Conservation (phyloP, 2,113 vertebrate genomes). For the Trachemys scripta region DNA sequence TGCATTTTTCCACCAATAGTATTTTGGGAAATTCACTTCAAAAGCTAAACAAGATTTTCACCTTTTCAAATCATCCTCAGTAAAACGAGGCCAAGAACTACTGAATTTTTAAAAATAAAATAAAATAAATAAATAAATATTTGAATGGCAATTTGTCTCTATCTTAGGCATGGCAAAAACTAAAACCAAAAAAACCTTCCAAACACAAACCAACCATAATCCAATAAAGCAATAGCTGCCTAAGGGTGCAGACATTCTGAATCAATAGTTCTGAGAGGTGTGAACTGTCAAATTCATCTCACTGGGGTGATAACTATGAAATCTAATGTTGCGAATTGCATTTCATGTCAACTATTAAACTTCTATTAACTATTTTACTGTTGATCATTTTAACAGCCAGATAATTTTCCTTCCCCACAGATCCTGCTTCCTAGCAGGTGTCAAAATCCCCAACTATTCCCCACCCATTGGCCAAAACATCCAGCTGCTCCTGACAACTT, state of each 20-base stretch:
- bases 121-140: neutral
- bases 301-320: neutral
- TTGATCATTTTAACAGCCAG: neutral
- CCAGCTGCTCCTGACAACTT: neutral
- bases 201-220: accelerated
- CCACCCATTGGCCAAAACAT: conserved; percentile 10
- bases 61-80: neutral
- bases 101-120: neutral
- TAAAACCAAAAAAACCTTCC: accelerated
- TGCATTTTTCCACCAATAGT: accelerated
- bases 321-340: neutral
- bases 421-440: neutral
- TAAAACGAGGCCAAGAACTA: neutral
- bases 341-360: conserved; percentile 59
- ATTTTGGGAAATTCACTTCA: neutral
- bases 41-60: neutral
- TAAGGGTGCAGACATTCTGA: neutral
- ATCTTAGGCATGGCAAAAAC: neutral
- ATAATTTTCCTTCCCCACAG: conserved; percentile 33
- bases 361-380: conserved; percentile 32
- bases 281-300: neutral
- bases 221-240: accelerated
- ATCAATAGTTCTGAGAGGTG: neutral
- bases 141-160: neutral
- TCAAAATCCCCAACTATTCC: conserved; percentile 57